These are phyloP conservation scores for Ennomos fuscantarius DNA, from an alignment of 2,888 invertebrate species.

Conservation along the genomic window DNA sequence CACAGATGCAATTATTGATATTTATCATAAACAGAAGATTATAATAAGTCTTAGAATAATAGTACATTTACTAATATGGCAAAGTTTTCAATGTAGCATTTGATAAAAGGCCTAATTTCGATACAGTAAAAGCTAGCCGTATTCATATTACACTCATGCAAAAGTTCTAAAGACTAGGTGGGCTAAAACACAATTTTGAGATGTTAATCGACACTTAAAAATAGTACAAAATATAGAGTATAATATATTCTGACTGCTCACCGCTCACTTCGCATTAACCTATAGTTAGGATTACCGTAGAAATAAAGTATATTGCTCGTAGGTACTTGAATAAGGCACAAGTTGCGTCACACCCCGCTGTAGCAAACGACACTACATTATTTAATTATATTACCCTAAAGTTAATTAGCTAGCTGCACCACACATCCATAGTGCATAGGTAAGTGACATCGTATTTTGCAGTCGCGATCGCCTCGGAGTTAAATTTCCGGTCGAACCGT, in stretches of 20 bases:
- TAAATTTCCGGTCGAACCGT: constrained; percentile 57
- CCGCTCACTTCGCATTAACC: constrained; percentile 42
- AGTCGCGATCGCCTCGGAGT: constrained; percentile 51
- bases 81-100: constrained; percentile 85
- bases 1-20: constrained; percentile 73
- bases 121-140: constrained; percentile 67
- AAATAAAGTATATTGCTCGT: constrained; percentile 50
- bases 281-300: constrained; percentile 47
- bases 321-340: constrained; percentile 55
- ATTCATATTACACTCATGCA: constrained; percentile 61
- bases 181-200: constrained; percentile 75
- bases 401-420: constrained; percentile 66
- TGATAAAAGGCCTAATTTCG: constrained; percentile 72
- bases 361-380: constrained; percentile 31
- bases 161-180: constrained; percentile 81
- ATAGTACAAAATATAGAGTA: constrained; percentile 45
- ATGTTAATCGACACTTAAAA: constrained; percentile 44
- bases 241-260: constrained; percentile 39
- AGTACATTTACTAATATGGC: constrained; percentile 84
- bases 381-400: constrained; percentile 46
- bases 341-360: constrained; percentile 41
- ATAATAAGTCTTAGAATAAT: constrained; percentile 79
- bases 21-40: constrained; percentile 71
- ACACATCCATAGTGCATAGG: constrained; percentile 57
- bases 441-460: constrained; percentile 54